Evolutionary conservation across 2,797 vertebrate species (phyloP).

Genomic region (Apodemus agrarius): DNA sequence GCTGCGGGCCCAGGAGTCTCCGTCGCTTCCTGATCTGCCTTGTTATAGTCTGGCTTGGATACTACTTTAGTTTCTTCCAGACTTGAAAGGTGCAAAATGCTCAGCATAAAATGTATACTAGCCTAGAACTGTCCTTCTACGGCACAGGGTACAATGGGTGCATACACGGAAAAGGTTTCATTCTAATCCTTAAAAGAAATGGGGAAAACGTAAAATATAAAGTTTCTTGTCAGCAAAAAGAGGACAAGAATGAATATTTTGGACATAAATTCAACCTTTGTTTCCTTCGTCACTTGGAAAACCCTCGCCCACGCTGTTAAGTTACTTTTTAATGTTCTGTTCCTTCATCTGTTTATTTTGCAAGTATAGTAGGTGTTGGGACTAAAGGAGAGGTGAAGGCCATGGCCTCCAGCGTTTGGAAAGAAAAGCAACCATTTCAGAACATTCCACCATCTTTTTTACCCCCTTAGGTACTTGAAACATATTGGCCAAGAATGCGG

Average conservation of each 20-base stretch:
- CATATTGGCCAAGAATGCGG: conserved; percentile 80
- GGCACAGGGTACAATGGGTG: neutral
- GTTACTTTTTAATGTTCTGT: conserved; percentile 25
- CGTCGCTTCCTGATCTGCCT: neutral
- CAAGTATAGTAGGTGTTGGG: neutral
- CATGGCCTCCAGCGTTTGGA: neutral
- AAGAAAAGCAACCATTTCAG: neutral
- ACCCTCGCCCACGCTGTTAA: neutral
- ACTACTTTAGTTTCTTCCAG: neutral
- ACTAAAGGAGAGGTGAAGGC: neutral
- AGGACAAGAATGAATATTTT: conserved; percentile 11
- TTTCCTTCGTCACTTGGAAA: conserved; percentile 22
- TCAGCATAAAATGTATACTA: neutral
- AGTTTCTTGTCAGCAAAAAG: conserved; percentile 8
- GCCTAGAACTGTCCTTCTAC: neutral
- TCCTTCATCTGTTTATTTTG: conserved; percentile 18
- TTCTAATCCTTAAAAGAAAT: neutral
- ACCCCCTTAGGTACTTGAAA: conserved; percentile 80
- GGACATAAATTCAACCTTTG: neutral
- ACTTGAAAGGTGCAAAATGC: conserved; percentile 19
- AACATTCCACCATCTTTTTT: conserved; percentile 44
- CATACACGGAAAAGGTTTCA: neutral
- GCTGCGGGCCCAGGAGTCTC: neutral
- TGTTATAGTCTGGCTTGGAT: neutral
- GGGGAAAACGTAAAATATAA: neutral